phyloP scores from a whole-genome alignment of 1,140 invertebrate species.

The Neodiprion virginianus region DNA sequence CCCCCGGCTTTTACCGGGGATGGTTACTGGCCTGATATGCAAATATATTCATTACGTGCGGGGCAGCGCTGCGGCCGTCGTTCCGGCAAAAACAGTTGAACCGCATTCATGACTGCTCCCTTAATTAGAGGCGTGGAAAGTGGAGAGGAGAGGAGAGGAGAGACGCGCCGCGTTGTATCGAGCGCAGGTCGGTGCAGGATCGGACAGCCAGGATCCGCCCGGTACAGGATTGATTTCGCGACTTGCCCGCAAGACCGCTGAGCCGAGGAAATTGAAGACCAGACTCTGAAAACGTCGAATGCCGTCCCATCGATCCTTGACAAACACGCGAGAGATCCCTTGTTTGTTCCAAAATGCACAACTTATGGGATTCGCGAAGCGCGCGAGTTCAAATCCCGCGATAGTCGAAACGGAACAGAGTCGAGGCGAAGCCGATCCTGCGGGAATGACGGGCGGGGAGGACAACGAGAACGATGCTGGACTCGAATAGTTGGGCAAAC shows the following conservation, averaged over 20 bases:
- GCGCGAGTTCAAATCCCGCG: too few species aligned
- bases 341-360: too few species aligned
- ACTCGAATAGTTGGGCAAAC: background rate
- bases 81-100: constrained; percentile 6
- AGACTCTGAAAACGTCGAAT: background rate
- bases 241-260: background rate
- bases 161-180: background rate
- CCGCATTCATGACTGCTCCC: constrained; percentile 6
- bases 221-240: background rate
- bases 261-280: background rate
- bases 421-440: too few species aligned
- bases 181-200: background rate
- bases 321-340: too few species aligned
- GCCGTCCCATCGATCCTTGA: background rate
- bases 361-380: too few species aligned
- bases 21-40: constrained; percentile 8
- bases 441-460: too few species aligned
- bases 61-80: background rate
- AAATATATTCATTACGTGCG: constrained; percentile 16
- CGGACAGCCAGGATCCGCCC: background rate
- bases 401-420: too few species aligned
- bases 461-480: background rate
- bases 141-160: background rate
- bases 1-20: background rate
- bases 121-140: constrained; percentile 3